phyloP scores from a whole-genome alignment of 2,797 vertebrate genomes.

The Pseudochirops corinnae region DNA sequence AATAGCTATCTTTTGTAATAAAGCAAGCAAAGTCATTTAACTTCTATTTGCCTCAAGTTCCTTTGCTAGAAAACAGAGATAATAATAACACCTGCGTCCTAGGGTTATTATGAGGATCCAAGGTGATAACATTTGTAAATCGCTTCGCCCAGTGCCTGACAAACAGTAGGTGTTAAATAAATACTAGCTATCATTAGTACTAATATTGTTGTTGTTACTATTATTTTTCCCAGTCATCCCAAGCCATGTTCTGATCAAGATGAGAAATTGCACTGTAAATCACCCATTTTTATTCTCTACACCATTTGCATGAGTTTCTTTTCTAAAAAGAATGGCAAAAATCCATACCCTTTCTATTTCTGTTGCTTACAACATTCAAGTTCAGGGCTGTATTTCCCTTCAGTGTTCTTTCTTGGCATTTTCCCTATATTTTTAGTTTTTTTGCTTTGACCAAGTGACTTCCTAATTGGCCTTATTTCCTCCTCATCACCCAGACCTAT shows the following conservation, averaged over 20 bases:
- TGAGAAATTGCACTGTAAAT: slow-evolving; percentile 57
- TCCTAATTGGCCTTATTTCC: slow-evolving; percentile 72
- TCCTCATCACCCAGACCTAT: slow-evolving; percentile 53
- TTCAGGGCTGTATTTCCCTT: neutral
- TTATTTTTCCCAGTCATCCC: slow-evolving; percentile 55
- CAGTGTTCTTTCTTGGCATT: slow-evolving; percentile 52
- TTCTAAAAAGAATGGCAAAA: slow-evolving; percentile 56
- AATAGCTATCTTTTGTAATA: neutral
- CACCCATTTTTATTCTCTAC: slow-evolving; percentile 67
- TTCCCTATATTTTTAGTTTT: slow-evolving; percentile 46
- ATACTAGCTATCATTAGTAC: neutral
- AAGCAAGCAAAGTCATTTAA: neutral
- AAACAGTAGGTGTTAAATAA: neutral
- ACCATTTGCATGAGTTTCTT: slow-evolving; percentile 67
- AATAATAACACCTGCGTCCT: neutral
- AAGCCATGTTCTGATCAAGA: slow-evolving; percentile 14
- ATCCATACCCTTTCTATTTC: slow-evolving; percentile 65
- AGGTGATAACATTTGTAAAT: neutral
- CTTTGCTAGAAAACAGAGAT: neutral
- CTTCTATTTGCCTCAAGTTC: neutral
- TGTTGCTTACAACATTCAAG: slow-evolving; percentile 61
- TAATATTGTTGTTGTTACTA: neutral
- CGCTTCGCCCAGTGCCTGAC: neutral
- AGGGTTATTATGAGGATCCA: neutral
- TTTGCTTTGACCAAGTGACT: slow-evolving; percentile 60